phyloP scores from a whole-genome alignment of 2,888 invertebrate species.

The Ormyrus pomaceus region DNA sequence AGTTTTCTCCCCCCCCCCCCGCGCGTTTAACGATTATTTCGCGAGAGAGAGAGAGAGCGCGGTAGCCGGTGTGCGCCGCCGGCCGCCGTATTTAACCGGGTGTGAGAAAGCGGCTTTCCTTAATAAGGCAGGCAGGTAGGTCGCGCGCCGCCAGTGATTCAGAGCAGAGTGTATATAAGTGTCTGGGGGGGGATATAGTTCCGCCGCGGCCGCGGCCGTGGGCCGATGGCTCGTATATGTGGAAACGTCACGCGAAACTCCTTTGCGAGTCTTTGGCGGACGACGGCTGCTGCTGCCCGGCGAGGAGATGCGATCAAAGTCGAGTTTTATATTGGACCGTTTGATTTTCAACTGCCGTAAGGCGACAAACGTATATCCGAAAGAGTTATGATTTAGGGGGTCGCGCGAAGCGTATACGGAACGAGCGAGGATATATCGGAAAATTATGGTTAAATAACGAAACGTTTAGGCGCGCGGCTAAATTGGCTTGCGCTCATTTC shows the following conservation, averaged over 20 bases:
- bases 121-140: slow-evolving; percentile 33
- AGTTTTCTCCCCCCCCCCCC: neutral
- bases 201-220: neutral
- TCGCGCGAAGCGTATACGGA: no score
- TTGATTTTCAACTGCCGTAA: no score
- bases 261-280: slow-evolving; percentile 1
- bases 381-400: no score
- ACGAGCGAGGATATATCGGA: no score
- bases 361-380: no score
- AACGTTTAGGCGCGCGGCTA: no score
- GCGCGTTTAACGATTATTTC: slow-evolving; percentile 17
- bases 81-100: no score
- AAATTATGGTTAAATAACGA: no score
- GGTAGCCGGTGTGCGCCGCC: neutral
- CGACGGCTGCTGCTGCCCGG: no score
- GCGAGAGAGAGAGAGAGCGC: neutral
- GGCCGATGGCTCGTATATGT: slow-evolving; percentile 5
- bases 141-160: slow-evolving; percentile 15
- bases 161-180: neutral
- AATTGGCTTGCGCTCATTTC: no score
- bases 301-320: no score
- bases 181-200: neutral
- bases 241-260: slow-evolving; percentile 26
- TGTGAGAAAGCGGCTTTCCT: neutral
- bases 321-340: no score